Evolutionary conservation across 2,797 vertebrate species (phyloP).

Genomic region (Xyrichtys novacula): DNA sequence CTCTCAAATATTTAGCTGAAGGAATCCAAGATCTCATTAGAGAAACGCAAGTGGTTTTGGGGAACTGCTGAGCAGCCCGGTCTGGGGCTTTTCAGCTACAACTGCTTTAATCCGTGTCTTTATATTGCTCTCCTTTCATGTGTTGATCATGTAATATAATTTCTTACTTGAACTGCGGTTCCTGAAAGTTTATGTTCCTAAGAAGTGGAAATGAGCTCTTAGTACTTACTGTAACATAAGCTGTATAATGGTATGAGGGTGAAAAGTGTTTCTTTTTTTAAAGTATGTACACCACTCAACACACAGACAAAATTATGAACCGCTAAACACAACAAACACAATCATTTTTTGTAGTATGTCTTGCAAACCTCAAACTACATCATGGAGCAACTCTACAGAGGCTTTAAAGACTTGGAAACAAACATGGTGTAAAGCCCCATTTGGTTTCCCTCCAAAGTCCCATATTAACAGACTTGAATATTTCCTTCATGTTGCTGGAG

Average conservation of each 20-base stretch:
- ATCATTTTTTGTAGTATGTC: conserved; percentile 20
- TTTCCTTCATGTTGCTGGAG: conserved; percentile 28
- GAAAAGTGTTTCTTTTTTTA: neutral
- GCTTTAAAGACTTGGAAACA: conserved; percentile 2
- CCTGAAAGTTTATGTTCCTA: conserved; percentile 58
- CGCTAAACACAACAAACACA: conserved; percentile 35
- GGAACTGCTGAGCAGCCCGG: conserved; percentile 55
- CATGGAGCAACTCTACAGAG: conserved; percentile 5
- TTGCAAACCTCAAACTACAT: conserved; percentile 42
- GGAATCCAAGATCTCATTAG: conserved; percentile 80
- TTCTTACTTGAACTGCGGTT: conserved; percentile 32
- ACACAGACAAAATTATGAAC: conserved; percentile 40
- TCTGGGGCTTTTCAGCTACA: conserved; percentile 60
- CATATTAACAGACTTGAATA: conserved; percentile 20
- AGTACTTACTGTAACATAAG: neutral
- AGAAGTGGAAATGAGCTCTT: conserved; percentile 27
- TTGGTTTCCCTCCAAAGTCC: conserved; percentile 9
- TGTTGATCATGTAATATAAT: conserved; percentile 41
- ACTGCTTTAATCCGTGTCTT: conserved; percentile 28
- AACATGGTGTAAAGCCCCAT: conserved; percentile 2
- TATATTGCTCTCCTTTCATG: conserved; percentile 9
- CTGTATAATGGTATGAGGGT: neutral
- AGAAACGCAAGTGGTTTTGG: conserved; percentile 66
- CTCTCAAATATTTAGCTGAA: conserved; percentile 66
- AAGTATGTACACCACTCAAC: neutral